Evolutionary conservation across 2,113 vertebrate species (phyloP), one percentile per base, ranked within the genome.

Genomic region (Hystrix brachyura): DNA sequence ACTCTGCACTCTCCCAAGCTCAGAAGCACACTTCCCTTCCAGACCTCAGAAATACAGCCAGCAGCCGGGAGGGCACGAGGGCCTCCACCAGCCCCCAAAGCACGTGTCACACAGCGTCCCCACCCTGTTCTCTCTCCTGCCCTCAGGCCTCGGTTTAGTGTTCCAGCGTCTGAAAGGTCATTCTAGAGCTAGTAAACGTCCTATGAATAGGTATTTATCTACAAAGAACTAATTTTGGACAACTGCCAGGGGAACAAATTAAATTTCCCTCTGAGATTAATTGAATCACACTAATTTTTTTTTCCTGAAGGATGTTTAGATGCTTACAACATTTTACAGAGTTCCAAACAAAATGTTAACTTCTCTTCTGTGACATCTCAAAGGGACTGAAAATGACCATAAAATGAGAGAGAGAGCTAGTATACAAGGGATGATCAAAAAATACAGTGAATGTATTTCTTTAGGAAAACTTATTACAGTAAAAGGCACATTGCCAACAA

Each of bases 251-350:
- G 32, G 65, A 38, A 79, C 90, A 96, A 97, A 93, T 96, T 94
- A 34, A 87, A 94, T 18, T 67, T 94, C 74, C 89, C 94, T 96
- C 94, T 72, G 80, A 92, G 65, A 97, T 83, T 94, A 98, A 96
- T 64, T 97, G 90, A 98, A 60, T 90, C 79, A 71, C 21, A 62
- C 27, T 79, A 91, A 5, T 38, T 34, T 95, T 88, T 76, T 64
- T 92, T 60, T 15, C 43, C 80, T 94, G 53, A 46, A 55, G 81
- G 57, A 84, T 90, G 62, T 86, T 97, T 95, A 96, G 83, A 34
- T 74, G 57, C 67, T 60, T 38, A 43, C 65, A 57, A 97, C 46
- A 43, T 92, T 94, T 76, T 57, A 94, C 79, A 72, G 43, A 46
- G 19, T 88, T 93, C 67, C 71, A 93, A 78, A 90, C 6, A 62